Conservation (phyloP, 2,113 vertebrate species). For the Dipodomys merriami region DNA sequence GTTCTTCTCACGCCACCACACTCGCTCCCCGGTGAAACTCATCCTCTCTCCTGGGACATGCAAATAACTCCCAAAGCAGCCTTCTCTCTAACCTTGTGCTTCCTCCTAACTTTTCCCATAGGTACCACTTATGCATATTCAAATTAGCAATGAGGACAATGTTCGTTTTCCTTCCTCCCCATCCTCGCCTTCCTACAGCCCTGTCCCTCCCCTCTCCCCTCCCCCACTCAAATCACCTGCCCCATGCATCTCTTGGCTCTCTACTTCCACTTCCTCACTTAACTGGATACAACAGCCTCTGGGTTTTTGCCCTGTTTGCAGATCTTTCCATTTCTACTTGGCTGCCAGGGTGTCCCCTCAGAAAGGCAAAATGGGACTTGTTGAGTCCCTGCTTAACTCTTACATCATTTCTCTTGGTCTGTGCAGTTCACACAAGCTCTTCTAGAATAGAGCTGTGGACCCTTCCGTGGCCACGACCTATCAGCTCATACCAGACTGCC, state of each 20-base stretch:
- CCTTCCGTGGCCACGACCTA: not conserved
- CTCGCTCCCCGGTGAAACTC: not conserved
- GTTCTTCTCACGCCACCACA: not conserved
- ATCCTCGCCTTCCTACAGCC: not conserved
- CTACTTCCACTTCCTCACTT: not conserved
- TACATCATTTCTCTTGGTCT: not conserved
- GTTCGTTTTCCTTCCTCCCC: not conserved
- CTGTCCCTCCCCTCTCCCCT: not conserved
- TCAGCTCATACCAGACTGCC: not conserved
- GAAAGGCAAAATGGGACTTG: not conserved
- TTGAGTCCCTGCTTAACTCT: not conserved
- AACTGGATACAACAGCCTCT: not conserved
- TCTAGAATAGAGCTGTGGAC: not conserved
- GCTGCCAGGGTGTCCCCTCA: not conserved
- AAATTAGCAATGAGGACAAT: not conserved
- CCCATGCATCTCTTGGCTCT: too few species aligned
- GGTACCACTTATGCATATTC: not conserved
- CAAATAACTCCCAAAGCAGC: not conserved
- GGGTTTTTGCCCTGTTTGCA: not conserved
- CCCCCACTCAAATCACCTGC: not conserved
- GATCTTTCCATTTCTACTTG: not conserved
- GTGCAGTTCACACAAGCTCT: fast-evolving
- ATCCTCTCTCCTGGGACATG: not conserved
- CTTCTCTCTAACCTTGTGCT: not conserved
- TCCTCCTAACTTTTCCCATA: not conserved